Base-by-base conservation (phyloP, 2,113 vertebrate genomes). In the Pseudonaja textilis region DNA sequence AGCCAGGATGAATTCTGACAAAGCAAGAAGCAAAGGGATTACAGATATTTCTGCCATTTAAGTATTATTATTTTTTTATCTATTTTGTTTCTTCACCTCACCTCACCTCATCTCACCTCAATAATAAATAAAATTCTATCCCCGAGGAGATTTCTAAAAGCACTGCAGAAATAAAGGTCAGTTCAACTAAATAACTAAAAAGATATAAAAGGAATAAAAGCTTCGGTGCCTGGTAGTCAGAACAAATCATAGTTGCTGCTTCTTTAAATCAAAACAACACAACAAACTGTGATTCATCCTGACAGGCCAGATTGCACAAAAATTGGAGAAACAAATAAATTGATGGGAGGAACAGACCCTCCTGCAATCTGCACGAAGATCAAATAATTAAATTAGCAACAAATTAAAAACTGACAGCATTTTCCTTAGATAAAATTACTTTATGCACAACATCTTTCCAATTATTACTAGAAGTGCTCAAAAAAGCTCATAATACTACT, bases 381-480 rank as follows among this genome's bases (percentile, higher is more conserved):
- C 8, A 7, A 81, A 56, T 50, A 92, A 94, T 81, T 95, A 92
- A 89, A 91, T 69, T 69, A 69, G 85, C 91, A 64, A 20, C 85
- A 34, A 87, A 87, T 92, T 91, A 81, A 74, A 90, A 56, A 92
- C 61, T 39, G 91, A 85, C 18, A 39, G 12, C 29, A 93, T 54
- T 88, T 92, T 91, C 89, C 69, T 92, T 86, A 93, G 74, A 91
- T 91, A 57, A 94, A 94, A 93, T 45, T 87, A 9, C 85, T 59
- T 61, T 90, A 87, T 74, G 89, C 23, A 39, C 92, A 4, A 93
- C 87, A 59, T 88, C 18, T 25, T 92, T 93, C 91, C 34, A 85
- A 20, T 94, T 90, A 47, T 54, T 45, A 61, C 29, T 69, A 91
- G 54, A 47, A 90, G 69, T 52, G 52, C 22, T 86, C 50, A 7